Percentiles rank a stretch among this genome's conserved stretches.
phyloP scores from a whole-genome alignment of 2,797 vertebrate species.

The Chelmon rostratus region DNA sequence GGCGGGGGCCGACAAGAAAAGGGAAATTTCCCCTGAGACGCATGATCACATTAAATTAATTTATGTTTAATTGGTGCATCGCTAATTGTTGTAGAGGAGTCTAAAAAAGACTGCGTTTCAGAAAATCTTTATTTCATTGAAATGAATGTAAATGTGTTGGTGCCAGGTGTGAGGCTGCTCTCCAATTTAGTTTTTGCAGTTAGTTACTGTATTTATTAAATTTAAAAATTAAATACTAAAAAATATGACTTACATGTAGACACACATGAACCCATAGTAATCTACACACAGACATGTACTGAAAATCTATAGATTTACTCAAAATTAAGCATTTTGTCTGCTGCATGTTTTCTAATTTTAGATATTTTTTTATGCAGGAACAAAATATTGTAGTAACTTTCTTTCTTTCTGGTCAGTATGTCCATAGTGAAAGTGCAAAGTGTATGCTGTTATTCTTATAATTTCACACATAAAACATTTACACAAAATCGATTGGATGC shows the following conservation, averaged over 20 bases:
- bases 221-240: no score
- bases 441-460: background rate
- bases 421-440: background rate
- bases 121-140: conserved; percentile 11
- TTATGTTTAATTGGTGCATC: conserved; percentile 18
- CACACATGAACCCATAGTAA: background rate
- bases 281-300: background rate
- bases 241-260: no score
- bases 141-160: background rate
- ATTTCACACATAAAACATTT: conserved; percentile 12
- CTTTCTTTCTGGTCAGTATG: background rate
- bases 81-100: conserved; percentile 19
- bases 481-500: background rate
- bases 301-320: background rate
- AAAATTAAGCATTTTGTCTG: background rate
- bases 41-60: conserved; percentile 50
- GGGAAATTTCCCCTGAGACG: conserved; percentile 44
- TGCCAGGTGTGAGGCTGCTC: background rate
- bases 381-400: background rate
- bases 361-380: background rate
- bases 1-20: conserved; percentile 26
- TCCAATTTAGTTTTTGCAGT: background rate
- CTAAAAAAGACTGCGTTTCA: background rate
- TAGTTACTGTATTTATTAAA: background rate
- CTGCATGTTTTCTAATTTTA: background rate